These are phyloP conservation scores for Dolichomitus sp. DNA, from an alignment of 2,888 invertebrate species.

Conservation along the genomic window DNA sequence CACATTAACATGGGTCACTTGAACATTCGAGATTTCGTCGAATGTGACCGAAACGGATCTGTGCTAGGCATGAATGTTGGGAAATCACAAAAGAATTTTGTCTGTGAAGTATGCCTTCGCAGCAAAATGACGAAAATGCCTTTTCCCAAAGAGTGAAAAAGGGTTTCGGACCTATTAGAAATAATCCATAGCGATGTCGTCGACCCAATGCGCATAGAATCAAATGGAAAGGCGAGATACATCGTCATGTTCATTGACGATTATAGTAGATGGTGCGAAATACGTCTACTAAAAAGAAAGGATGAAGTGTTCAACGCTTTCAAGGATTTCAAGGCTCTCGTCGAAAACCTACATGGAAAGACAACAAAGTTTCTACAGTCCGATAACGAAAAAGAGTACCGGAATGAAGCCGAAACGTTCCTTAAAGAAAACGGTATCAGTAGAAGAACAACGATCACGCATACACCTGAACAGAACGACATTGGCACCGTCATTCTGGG, in stretches of 20 bases:
- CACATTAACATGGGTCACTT: slow-evolving; percentile 56
- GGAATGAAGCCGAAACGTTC: slow-evolving; percentile 65
- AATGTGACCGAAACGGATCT: slow-evolving; percentile 30
- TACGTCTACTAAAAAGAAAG: slow-evolving; percentile 67
- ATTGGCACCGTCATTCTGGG: slow-evolving; percentile 74
- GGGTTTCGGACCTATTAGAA: slow-evolving; percentile 62
- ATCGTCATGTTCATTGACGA: slow-evolving; percentile 73
- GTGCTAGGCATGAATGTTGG: slow-evolving; percentile 49
- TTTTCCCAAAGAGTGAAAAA: slow-evolving; percentile 56
- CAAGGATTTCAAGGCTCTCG: slow-evolving; percentile 64
- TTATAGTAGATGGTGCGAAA: slow-evolving; percentile 64
- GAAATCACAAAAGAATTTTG: not conserved
- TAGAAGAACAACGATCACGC: slow-evolving; percentile 69
- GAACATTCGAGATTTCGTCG: slow-evolving; percentile 50
- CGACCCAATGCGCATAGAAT: slow-evolving; percentile 69
- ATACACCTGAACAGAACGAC: slow-evolving; percentile 75
- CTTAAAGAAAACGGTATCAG: slow-evolving; percentile 69
- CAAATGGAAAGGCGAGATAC: slow-evolving; percentile 67
- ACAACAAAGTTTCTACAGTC: slow-evolving; percentile 67
- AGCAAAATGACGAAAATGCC: slow-evolving; percentile 66
- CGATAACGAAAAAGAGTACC: slow-evolving; percentile 70
- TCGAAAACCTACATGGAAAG: slow-evolving; percentile 64
- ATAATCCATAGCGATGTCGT: slow-evolving; percentile 72
- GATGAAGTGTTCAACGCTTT: slow-evolving; percentile 65
- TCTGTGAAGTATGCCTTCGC: slow-evolving; percentile 60